Base-by-base conservation (phyloP, 2,888 invertebrate genomes). In the Nymphalis urticae region DNA sequence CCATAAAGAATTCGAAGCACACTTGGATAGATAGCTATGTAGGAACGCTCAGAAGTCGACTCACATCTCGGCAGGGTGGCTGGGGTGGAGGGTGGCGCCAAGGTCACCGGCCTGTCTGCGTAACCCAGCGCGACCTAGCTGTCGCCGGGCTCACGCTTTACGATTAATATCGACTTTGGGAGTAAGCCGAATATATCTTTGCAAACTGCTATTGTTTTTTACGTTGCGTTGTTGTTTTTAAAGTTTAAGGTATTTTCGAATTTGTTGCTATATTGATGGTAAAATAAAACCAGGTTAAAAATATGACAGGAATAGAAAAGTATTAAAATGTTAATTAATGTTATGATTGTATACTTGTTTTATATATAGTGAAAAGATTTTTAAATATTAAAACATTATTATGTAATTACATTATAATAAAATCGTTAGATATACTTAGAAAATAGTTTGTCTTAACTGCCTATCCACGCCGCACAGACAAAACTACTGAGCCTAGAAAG, bases 81-180 rank as follows among this genome's bases (percentile, higher is more conserved):
- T 72, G 74, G 68, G 69, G 59, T 66, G 64, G 71, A 67, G 71
- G 54, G 62, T 71, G 71, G 74, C 71, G 68, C 78, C 92, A 92
- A 92, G 91, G 92, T 91, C 91, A 81, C 86, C 90, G 88, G 85
- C 88, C 89, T 85, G 86, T 82, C 86, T 85, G 87, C 82, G 84
- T 87, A 88, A 86, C 88, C 85, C 84, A 85, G 85, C 82, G 78
- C 88, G 88, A 87, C 86, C 86, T 84, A 83, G 86, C 86, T 83
- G 79, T 86, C 88, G 87, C 85, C 84, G 83, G 83, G 83, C 78
- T 82, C 80, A 80, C 79, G 82, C 82, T 82, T 63, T 63, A 84
- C 83, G 82, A 85, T 89, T 85, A 85, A 86, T 85, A 86, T 85
- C 81, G 82, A 85, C 83, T 82, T 61, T 54, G 54, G 53, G 64